A percentile compares a stretch with the other conserved stretches of the same genome.
These are phyloP conservation scores for Castor canadensis DNA, from an alignment of 2,113 vertebrate species.

Conservation along the genomic window DNA sequence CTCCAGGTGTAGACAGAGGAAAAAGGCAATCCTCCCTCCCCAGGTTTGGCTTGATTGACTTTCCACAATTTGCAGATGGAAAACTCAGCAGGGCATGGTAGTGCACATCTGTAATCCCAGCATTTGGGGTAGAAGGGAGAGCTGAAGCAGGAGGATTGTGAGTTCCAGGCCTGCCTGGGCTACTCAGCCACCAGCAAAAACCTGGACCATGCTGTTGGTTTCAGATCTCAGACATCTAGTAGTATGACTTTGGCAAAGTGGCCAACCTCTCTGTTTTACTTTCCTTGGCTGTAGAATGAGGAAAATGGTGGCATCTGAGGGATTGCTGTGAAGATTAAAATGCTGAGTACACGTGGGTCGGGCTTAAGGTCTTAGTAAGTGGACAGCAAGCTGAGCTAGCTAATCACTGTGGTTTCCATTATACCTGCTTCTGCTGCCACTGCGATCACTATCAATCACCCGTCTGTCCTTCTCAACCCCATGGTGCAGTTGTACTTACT, in stretches of 20 bases:
- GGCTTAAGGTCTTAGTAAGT: not conserved
- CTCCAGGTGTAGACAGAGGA: not conserved
- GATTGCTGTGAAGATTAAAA: not conserved
- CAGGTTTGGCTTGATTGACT: not conserved
- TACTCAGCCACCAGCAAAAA: not conserved
- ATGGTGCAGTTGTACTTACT: not conserved
- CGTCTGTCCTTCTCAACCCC: not conserved
- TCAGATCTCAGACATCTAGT: not conserved
- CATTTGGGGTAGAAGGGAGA: not conserved
- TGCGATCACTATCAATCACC: too few species aligned
- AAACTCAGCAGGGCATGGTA: not conserved
- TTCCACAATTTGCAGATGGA: not conserved
- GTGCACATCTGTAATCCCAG: not conserved
- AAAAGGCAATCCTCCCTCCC: not conserved
- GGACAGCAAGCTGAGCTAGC: not conserved
- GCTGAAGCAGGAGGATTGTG: not conserved
- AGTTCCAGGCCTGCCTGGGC: not conserved
- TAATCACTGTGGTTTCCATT: not conserved
- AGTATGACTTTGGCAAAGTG: not conserved
- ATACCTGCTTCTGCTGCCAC: not conserved
- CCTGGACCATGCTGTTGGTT: not conserved
- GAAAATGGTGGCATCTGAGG: not conserved
- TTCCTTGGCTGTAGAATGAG: not conserved
- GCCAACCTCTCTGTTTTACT: not conserved
- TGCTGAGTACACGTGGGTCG: not conserved